These are phyloP conservation scores for Speoplatyrhinus poulsoni DNA, from an alignment of 2,113 vertebrate genomes.

Conservation along the genomic window DNA sequence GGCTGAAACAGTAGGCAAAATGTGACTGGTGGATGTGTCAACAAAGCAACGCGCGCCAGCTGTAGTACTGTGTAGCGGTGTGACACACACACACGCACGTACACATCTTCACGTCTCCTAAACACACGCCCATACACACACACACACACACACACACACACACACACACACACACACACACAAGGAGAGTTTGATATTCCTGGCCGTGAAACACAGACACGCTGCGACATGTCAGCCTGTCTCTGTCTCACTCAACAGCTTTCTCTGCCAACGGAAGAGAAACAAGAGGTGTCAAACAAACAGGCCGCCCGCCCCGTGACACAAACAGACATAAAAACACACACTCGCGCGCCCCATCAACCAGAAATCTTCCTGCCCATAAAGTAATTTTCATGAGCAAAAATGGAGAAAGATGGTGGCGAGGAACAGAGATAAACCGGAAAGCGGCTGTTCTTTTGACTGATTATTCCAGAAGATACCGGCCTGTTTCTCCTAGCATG, in stretches of 20 bases:
- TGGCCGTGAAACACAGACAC: conserved; percentile 34
- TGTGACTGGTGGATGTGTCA: conserved; percentile 57
- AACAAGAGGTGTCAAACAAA: conserved; percentile 43
- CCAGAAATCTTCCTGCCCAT: conserved; percentile 39
- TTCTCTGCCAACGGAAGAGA: conserved; percentile 61
- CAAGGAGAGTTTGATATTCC: conserved; percentile 47
- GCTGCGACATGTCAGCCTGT: conserved; percentile 57
- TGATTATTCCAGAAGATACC: conserved; percentile 51
- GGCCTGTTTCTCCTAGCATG: background rate
- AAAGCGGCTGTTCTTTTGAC: conserved; percentile 31
- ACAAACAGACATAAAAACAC: conserved; percentile 30
- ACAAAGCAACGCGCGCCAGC: conserved; percentile 62
- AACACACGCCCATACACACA: conserved; percentile 27
- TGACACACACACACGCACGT: background rate
- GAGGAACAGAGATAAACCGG: conserved; percentile 30
- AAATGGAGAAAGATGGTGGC: conserved; percentile 10
- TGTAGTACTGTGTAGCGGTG: conserved; percentile 16
- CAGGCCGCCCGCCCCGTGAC: conserved; percentile 36
- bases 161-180: conserved; percentile 9
- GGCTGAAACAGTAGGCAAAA: conserved; percentile 36
- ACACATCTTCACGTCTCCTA: background rate
- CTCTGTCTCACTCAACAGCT: conserved; percentile 61
- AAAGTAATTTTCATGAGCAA: conserved; percentile 37
- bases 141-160: conserved; percentile 28
- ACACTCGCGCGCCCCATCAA: conserved; percentile 3